phyloP scores from a whole-genome alignment of 2,113 vertebrate species.

The Triplophysa rosa region DNA sequence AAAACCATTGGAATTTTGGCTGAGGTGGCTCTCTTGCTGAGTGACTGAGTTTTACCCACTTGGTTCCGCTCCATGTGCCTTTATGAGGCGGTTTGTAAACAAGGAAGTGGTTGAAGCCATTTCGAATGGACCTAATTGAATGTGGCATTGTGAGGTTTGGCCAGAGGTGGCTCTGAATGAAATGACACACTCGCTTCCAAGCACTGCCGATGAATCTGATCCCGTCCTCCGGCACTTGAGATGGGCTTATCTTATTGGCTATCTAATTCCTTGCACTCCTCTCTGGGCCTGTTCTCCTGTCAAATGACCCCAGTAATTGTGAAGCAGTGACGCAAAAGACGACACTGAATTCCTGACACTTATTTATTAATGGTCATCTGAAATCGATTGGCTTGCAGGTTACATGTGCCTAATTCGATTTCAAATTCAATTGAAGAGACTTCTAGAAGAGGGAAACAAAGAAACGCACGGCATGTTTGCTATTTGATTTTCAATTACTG shows the following conservation, averaged over 20 bases:
- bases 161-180: constrained; percentile 19
- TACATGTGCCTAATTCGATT: background rate
- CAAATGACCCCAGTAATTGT: constrained; percentile 62
- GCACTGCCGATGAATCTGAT: constrained; percentile 62
- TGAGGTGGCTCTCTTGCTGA: constrained; percentile 64
- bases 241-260: constrained; percentile 21
- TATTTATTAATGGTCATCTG: constrained; percentile 67
- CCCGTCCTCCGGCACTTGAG: constrained; percentile 54
- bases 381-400: constrained; percentile 13
- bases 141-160: constrained; percentile 20
- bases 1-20: constrained; percentile 65
- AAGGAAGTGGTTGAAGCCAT: constrained; percentile 50
- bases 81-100: constrained; percentile 65
- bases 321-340: constrained; percentile 64
- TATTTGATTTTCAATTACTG: background rate
- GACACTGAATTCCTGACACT: constrained; percentile 61
- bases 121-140: constrained; percentile 39
- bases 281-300: constrained; percentile 59
- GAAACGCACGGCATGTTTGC: background rate
- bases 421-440: constrained; percentile 11
- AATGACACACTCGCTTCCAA: constrained; percentile 24
- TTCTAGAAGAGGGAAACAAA: background rate
- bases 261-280: constrained; percentile 66
- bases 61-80: constrained; percentile 42
- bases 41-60: constrained; percentile 67